Conservation (phyloP, 2,888 invertebrate species). For the Calliphora vomitoria region DNA sequence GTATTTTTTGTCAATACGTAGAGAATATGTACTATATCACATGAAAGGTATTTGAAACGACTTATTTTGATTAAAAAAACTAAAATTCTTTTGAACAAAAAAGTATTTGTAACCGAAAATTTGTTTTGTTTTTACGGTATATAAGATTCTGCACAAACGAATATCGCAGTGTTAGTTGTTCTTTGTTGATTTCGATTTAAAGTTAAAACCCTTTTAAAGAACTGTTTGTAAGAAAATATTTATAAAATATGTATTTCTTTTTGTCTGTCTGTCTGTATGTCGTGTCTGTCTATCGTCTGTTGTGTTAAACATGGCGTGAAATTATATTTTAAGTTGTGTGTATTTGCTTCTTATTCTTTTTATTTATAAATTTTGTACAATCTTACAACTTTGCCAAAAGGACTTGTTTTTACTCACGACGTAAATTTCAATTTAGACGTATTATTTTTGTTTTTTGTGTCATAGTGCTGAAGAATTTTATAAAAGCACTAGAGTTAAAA, state of each 20-base stretch:
- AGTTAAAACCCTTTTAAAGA: conserved; percentile 21
- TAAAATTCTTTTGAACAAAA: too few species aligned
- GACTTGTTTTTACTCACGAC: conserved; percentile 55
- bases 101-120: too few species aligned
- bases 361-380: conserved; percentile 59
- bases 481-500: not conserved
- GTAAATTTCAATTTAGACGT: conserved; percentile 56
- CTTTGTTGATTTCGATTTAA: too few species aligned
- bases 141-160: too few species aligned
- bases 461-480: not conserved
- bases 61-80: too few species aligned
- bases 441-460: conserved; percentile 37
- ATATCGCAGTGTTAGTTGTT: too few species aligned
- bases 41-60: too few species aligned
- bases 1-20: too few species aligned
- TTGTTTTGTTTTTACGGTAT: too few species aligned
- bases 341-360: conserved; percentile 26
- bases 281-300: conserved; percentile 76
- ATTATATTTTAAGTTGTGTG: conserved; percentile 82
- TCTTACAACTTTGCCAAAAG: conserved; percentile 72
- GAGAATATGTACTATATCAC: too few species aligned
- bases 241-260: too few species aligned
- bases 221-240: not conserved
- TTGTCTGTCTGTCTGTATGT: conserved; percentile 4
- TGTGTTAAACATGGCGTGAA: conserved; percentile 84